phyloP scores from a whole-genome alignment of 2,888 invertebrate species.

The Lasioglossum calceatum region DNA sequence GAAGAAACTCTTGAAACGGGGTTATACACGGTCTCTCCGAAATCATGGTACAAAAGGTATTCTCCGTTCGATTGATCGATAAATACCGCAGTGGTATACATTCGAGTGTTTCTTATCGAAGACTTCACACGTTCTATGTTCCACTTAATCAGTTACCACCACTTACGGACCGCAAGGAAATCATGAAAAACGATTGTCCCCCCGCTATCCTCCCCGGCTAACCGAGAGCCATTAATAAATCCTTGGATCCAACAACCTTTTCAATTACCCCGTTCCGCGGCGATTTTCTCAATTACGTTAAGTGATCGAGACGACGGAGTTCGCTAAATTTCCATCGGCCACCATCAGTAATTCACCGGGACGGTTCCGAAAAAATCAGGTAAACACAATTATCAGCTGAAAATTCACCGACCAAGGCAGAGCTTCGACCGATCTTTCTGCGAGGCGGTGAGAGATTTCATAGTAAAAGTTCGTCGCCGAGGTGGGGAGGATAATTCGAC shows the following conservation, averaged over 20 bases:
- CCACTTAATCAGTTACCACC: too few species aligned
- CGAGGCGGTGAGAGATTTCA: constrained; percentile 7
- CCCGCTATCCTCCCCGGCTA: background rate
- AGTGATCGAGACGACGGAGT: constrained; percentile 10
- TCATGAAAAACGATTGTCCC: background rate
- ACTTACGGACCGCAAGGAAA: too few species aligned
- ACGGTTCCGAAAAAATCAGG: background rate
- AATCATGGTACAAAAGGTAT: too few species aligned
- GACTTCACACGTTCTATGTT: too few species aligned
- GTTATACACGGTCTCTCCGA: background rate
- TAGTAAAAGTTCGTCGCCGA: constrained; percentile 37
- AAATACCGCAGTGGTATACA: too few species aligned
- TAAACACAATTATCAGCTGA: constrained; percentile 20
- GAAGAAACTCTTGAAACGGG: background rate
- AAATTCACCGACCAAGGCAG: background rate
- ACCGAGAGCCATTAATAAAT: background rate
- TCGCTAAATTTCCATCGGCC: background rate
- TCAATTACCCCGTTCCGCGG: constrained; percentile 23
- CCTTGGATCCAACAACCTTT: constrained; percentile 10
- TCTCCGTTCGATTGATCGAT: too few species aligned
- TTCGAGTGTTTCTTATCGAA: too few species aligned
- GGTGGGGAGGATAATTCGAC: constrained; percentile 67
- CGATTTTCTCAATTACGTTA: constrained; percentile 36
- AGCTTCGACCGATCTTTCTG: background rate
- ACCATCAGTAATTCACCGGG: constrained; percentile 15